Evolutionary conservation across 30 jellyfish, hydroid and myxozoan species (phyloP).

Genomic region (Hydra vulgaris): DNA sequence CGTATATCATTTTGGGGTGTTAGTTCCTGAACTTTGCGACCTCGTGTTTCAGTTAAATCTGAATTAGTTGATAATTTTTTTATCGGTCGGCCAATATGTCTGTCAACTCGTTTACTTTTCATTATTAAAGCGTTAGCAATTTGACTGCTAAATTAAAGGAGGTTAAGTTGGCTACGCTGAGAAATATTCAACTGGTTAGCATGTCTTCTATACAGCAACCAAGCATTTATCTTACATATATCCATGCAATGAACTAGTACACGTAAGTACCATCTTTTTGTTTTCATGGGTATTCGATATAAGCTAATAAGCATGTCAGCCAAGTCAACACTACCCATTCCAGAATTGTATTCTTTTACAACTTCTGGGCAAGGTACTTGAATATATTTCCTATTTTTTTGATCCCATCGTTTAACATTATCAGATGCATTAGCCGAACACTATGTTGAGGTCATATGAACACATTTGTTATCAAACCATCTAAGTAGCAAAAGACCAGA

Average conservation of each 20-base stretch:
- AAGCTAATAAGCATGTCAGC: slow-evolving; percentile 42
- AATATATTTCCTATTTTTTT: background rate
- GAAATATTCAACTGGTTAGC: background rate
- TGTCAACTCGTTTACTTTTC: background rate
- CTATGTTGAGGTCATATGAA: slow-evolving; percentile 37
- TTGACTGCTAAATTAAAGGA: background rate
- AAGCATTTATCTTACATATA: slow-evolving; percentile 35
- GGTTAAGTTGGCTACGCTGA: background rate
- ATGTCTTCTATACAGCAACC: slow-evolving; percentile 47
- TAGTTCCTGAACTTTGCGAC: no score
- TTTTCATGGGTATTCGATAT: slow-evolving; percentile 30
- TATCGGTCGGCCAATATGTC: background rate
- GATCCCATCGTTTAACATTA: background rate
- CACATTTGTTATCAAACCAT: slow-evolving; percentile 39
- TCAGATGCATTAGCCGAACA: slow-evolving; percentile 34
- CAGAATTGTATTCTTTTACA: slow-evolving; percentile 20
- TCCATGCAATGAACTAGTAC: slow-evolving; percentile 39
- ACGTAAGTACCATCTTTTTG: slow-evolving; percentile 40
- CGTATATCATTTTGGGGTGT: no score
- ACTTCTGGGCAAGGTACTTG: slow-evolving; percentile 27
- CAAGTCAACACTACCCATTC: slow-evolving; percentile 53
- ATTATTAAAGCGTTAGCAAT: background rate
- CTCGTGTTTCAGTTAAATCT: background rate
- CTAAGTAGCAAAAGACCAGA: slow-evolving; percentile 35
- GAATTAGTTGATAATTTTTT: background rate